Conservation (phyloP, 2,113 vertebrate species). For the Pangasianodon hypophthalmus region DNA sequence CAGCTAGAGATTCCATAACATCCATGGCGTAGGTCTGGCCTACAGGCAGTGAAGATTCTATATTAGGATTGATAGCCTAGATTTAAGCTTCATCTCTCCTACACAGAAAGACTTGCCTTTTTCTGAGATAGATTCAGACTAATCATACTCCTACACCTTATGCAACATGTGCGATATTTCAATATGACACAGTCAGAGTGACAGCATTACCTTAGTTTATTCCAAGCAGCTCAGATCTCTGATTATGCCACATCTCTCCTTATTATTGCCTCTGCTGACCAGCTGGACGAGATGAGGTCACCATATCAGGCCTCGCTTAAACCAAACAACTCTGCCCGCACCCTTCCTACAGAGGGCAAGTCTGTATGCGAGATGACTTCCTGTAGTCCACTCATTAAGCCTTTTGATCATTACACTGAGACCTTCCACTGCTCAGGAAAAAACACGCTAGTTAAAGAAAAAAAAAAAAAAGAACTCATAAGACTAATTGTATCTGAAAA, state of each 20-base stretch:
- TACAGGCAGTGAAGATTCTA: neutral
- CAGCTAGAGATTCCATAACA: neutral
- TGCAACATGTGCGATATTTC: neutral
- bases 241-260: neutral
- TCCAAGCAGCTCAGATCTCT: neutral
- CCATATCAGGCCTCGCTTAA: conserved; percentile 30
- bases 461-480: neutral
- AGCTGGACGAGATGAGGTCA: conserved; percentile 1
- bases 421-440: conserved; percentile 14
- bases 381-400: conserved; percentile 22
- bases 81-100: neutral
- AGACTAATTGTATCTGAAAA: neutral
- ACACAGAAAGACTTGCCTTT: neutral
- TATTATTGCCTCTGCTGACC: neutral
- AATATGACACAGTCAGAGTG: neutral
- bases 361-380: conserved; percentile 42
- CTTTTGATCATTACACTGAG: conserved; percentile 13
- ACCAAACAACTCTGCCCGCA: conserved; percentile 51
- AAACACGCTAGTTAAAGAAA: neutral
- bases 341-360: conserved; percentile 42
- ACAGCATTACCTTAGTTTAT: neutral
- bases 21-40: neutral
- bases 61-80: neutral
- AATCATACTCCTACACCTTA: neutral
- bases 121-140: neutral